Conservation (phyloP, 2,113 vertebrate species). For the Actenoides hombroni region DNA sequence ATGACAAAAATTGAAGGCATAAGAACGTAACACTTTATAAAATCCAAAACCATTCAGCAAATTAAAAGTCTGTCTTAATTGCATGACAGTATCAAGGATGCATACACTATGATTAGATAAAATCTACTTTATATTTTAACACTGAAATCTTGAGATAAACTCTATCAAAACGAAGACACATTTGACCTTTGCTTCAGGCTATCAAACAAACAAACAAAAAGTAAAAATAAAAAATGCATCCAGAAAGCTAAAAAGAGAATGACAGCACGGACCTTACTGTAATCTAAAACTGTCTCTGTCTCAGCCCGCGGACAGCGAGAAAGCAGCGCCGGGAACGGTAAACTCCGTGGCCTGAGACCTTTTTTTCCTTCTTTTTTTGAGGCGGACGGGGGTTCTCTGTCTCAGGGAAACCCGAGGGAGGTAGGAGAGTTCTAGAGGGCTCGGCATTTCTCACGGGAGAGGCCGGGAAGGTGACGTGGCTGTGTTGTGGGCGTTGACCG, state of each 20-base stretch:
- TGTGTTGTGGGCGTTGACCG: too few relatives aligned
- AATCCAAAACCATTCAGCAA: neutral
- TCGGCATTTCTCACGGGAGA: too few relatives aligned
- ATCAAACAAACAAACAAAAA: neutral
- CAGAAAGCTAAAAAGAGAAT: neutral
- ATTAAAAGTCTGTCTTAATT: neutral
- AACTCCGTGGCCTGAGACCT: too few relatives aligned
- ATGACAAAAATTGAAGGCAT: neutral
- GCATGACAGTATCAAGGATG: neutral
- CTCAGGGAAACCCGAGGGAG: too few relatives aligned
- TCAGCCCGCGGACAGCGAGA: too few relatives aligned
- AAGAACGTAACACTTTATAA: neutral
- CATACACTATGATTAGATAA: neutral
- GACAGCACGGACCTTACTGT: neutral
- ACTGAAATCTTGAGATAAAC: neutral
- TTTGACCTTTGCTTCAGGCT: neutral
- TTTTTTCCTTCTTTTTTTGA: too few relatives aligned
- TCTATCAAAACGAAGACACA: neutral
- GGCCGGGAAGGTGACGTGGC: too few relatives aligned
- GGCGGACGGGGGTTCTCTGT: too few relatives aligned
- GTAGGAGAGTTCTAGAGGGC: too few relatives aligned
- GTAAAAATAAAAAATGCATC: neutral
- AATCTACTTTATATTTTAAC: neutral
- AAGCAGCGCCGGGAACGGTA: too few relatives aligned
- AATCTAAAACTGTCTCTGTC: neutral